A percentile compares a stretch with the other conserved stretches of the same genome.
Evolutionary conservation across 2,888 invertebrate genomes (phyloP).

Genomic region (Zhuqinia jingwanae): DNA sequence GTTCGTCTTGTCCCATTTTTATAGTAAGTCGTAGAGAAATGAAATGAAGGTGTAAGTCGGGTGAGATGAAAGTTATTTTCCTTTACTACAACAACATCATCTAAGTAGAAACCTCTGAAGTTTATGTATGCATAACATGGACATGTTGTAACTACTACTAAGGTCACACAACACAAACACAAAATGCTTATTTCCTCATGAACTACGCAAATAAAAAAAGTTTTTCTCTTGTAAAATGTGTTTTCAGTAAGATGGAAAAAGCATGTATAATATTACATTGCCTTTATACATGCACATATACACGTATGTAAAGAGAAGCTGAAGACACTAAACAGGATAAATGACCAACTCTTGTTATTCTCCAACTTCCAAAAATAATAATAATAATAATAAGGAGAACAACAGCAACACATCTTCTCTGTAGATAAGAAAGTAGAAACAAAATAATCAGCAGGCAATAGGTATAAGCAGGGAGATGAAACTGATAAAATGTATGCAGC

Average conservation of each 20-base stretch:
- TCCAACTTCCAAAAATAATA: neutral
- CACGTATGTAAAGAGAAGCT: neutral
- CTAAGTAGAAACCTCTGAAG: neutral
- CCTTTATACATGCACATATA: neutral
- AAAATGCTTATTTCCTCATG: constrained; percentile 1
- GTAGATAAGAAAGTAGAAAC: constrained; percentile 18
- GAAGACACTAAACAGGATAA: constrained; percentile 63
- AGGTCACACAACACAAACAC: constrained; percentile 1
- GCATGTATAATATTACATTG: neutral
- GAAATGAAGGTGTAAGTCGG: constrained; percentile 12
- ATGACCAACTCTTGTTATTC: constrained; percentile 46
- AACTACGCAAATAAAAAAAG: constrained; percentile 19
- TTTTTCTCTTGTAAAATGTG: constrained; percentile 6
- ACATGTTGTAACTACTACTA: constrained; percentile 4
- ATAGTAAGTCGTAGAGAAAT: neutral
- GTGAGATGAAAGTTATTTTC: neutral
- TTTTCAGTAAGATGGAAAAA: neutral
- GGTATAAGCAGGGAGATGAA: no score
- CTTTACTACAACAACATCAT: neutral
- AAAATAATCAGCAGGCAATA: neutral
- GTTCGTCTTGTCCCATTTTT: constrained; percentile 38
- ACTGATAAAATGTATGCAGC: neutral
- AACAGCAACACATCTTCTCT: no score
- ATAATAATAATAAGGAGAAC: constrained; percentile 29
- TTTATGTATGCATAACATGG: neutral